Evolutionary conservation across 92 coral and sea anemone species (phyloP).

Genomic region (Chrysogorgia sp.): DNA sequence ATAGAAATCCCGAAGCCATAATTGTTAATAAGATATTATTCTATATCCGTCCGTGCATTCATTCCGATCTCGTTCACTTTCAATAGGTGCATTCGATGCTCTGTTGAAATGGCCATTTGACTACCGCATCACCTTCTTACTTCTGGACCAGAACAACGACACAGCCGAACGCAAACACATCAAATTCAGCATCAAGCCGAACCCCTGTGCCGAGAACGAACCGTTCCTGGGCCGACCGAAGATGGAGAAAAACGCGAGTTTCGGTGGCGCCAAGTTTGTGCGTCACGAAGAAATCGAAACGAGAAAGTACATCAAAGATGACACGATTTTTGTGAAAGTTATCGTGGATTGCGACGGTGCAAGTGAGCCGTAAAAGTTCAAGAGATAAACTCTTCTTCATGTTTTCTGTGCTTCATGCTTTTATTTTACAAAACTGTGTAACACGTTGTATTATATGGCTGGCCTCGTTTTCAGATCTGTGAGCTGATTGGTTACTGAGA

Average conservation of each 20-base stretch:
- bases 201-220: constrained; percentile 90
- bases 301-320: constrained; percentile 80
- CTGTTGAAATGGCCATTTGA: constrained; percentile 96
- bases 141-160: constrained; percentile 83
- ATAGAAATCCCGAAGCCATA: background rate
- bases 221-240: constrained; percentile 96
- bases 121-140: constrained; percentile 83
- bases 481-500: too few species aligned
- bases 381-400: background rate
- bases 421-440: background rate
- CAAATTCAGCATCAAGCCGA: constrained; percentile 96
- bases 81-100: constrained; percentile 83
- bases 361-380: constrained; percentile 73
- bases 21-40: background rate
- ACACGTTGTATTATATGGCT: too few species aligned
- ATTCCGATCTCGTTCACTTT: constrained; percentile 8
- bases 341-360: constrained; percentile 87
- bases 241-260: constrained; percentile 96
- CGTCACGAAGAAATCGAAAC: constrained; percentile 91
- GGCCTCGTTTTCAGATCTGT: too few species aligned
- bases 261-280: constrained; percentile 95
- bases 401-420: background rate
- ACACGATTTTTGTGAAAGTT: constrained; percentile 81
- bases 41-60: background rate
- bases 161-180: constrained; percentile 80